These are phyloP conservation scores for Myopa testacea DNA, from an alignment of 2,888 invertebrate genomes.

Conservation along the genomic window DNA sequence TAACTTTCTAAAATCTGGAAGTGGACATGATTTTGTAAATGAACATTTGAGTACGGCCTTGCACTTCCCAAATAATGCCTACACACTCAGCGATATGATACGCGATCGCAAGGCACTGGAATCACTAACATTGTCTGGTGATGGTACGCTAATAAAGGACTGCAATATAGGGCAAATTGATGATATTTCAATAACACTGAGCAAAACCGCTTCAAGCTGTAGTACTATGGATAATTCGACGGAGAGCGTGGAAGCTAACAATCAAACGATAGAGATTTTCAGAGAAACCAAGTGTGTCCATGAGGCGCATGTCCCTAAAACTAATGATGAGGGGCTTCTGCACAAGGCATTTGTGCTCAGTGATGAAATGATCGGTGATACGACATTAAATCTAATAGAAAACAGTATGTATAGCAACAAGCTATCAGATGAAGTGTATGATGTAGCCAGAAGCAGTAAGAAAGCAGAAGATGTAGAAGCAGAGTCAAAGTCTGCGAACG, in stretches of 20 bases:
- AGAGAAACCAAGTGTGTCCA: constrained; percentile 25
- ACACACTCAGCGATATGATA: constrained; percentile 64
- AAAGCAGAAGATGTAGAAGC: constrained; percentile 33
- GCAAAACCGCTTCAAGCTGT: constrained; percentile 64
- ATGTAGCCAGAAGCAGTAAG: not conserved
- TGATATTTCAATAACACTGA: constrained; percentile 62
- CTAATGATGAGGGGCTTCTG: constrained; percentile 36
- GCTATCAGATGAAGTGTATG: constrained; percentile 19
- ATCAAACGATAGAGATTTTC: constrained; percentile 44
- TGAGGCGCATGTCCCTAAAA: not conserved
- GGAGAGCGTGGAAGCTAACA: constrained; percentile 59
- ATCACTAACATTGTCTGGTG: constrained; percentile 64
- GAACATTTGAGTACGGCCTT: constrained; percentile 42
- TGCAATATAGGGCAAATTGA: constrained; percentile 66
- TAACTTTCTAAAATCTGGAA: constrained; percentile 63
- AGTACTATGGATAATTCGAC: constrained; percentile 68
- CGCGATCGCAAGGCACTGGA: constrained; percentile 64
- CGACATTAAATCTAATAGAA: constrained; percentile 63
- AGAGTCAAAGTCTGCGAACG: constrained; percentile 46
- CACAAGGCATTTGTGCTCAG: constrained; percentile 55
- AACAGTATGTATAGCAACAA: constrained; percentile 52
- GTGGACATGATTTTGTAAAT: constrained; percentile 53
- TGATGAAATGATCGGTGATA: constrained; percentile 64
- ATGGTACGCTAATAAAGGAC: constrained; percentile 65
- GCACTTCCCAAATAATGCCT: constrained; percentile 54